These are phyloP conservation scores for Thelaira solivaga DNA, from an alignment of 2,888 invertebrate genomes.

Conservation along the genomic window DNA sequence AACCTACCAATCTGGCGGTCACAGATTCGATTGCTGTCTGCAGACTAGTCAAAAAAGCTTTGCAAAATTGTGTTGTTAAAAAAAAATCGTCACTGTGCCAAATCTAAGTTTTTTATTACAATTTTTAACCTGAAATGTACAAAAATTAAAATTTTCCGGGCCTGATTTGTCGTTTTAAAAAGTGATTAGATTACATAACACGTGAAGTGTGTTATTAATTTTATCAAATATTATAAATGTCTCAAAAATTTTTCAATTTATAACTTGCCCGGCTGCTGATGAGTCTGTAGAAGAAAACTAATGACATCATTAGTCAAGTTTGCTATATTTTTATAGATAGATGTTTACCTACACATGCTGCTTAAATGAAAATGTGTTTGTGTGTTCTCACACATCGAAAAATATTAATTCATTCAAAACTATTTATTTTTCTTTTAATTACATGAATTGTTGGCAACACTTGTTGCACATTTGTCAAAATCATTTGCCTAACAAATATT, in stretches of 20 bases:
- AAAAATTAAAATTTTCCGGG: too few relatives aligned
- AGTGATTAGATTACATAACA: too few relatives aligned
- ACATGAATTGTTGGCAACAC: constrained; percentile 53
- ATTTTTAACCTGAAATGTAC: too few relatives aligned
- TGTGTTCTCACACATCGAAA: background rate
- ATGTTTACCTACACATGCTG: constrained; percentile 6
- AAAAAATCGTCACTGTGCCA: too few relatives aligned
- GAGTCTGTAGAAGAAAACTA: background rate
- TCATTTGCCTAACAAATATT: constrained; percentile 19
- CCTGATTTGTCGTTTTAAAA: too few relatives aligned
- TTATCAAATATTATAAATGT: too few relatives aligned
- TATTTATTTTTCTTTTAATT: constrained; percentile 19
- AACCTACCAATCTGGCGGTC: too few relatives aligned
- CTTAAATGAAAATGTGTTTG: background rate
- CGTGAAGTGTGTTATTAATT: too few relatives aligned
- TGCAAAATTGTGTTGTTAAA: too few relatives aligned
- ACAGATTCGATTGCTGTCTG: too few relatives aligned
- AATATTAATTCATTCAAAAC: constrained; percentile 37
- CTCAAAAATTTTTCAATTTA: background rate
- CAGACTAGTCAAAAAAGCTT: too few relatives aligned
- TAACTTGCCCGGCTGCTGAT: background rate
- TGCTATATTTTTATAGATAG: constrained; percentile 9
- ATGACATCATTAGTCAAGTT: constrained; percentile 20
- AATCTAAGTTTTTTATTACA: too few relatives aligned
- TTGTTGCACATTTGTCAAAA: constrained; percentile 59